These are phyloP conservation scores for Amblyopsis rosae DNA, from an alignment of 2,113 vertebrate genomes.

Conservation along the genomic window DNA sequence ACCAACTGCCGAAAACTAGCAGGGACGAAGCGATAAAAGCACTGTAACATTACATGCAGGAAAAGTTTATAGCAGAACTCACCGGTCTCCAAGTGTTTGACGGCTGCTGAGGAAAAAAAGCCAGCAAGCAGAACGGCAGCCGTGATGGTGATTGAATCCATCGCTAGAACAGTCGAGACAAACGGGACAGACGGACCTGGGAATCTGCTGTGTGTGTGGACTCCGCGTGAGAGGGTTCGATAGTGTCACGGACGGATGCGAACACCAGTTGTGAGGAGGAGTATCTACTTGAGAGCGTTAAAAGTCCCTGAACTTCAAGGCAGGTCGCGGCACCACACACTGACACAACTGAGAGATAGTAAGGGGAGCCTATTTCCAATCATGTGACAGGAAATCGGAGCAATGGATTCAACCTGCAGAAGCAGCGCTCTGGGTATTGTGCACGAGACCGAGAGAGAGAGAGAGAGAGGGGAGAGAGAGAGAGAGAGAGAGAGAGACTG, in stretches of 20 bases:
- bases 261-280: conserved; percentile 33
- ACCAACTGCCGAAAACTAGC: neutral
- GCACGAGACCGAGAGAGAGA: conserved; percentile 18
- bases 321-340: conserved; percentile 50
- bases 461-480: conserved; percentile 2
- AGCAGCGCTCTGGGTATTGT: conserved; percentile 25
- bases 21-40: conserved; percentile 14
- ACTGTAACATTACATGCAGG: too few relatives aligned
- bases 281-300: conserved; percentile 34
- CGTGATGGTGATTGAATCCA: conserved; percentile 71
- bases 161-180: conserved; percentile 36
- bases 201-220: neutral
- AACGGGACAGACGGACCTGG: conserved; percentile 9
- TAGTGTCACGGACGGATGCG: conserved; percentile 58
- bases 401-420: conserved; percentile 77
- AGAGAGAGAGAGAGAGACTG: conserved; percentile 13
- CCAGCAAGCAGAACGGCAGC: conserved; percentile 71
- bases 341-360: conserved; percentile 60
- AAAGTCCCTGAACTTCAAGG: conserved; percentile 69
- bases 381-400: conserved; percentile 84
- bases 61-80: conserved; percentile 55
- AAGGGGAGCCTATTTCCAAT: conserved; percentile 80
- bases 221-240: conserved; percentile 38
- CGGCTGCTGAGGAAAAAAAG: conserved; percentile 64
- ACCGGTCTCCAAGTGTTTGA: conserved; percentile 77